Conservation (phyloP, 1,140 invertebrate species). For the Apolygus lucorum region DNA sequence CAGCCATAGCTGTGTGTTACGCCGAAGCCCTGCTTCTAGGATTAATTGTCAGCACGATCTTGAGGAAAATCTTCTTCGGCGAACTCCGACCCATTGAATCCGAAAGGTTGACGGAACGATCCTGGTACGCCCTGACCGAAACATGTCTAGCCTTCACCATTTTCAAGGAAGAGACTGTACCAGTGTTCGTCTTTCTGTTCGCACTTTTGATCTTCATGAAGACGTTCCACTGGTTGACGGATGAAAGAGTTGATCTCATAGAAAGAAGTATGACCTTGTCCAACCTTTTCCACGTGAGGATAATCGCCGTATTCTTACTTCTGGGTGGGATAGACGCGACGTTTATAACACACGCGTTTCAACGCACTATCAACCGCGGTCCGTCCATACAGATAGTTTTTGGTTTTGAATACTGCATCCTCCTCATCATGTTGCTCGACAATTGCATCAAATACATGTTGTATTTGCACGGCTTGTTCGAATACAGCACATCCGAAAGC, state of each 20-base stretch:
- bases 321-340: constrained; percentile 6
- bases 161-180: constrained; percentile 38
- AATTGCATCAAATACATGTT: constrained; percentile 17
- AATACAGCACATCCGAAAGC: constrained; percentile 3
- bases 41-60: not conserved
- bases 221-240: constrained; percentile 16
- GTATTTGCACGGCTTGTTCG: not conserved
- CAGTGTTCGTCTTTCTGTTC: constrained; percentile 6
- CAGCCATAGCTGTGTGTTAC: not conserved
- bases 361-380: not conserved
- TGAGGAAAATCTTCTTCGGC: constrained; percentile 19
- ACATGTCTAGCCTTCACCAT: constrained; percentile 59
- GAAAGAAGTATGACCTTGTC: constrained; percentile 21
- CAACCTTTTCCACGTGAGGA: constrained; percentile 15
- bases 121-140: constrained; percentile 58
- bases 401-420: constrained; percentile 23
- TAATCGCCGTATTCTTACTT: constrained; percentile 6
- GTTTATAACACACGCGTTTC: constrained; percentile 8
- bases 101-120: constrained; percentile 49
- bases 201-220: constrained; percentile 16
- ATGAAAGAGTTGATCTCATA: constrained; percentile 21
- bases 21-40: not conserved
- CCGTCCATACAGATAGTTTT: constrained; percentile 15
- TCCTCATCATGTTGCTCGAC: not conserved
- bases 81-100: constrained; percentile 5